phyloP scores from a whole-genome alignment of 2,888 invertebrate species.

The Steinernema carpocapsae region DNA sequence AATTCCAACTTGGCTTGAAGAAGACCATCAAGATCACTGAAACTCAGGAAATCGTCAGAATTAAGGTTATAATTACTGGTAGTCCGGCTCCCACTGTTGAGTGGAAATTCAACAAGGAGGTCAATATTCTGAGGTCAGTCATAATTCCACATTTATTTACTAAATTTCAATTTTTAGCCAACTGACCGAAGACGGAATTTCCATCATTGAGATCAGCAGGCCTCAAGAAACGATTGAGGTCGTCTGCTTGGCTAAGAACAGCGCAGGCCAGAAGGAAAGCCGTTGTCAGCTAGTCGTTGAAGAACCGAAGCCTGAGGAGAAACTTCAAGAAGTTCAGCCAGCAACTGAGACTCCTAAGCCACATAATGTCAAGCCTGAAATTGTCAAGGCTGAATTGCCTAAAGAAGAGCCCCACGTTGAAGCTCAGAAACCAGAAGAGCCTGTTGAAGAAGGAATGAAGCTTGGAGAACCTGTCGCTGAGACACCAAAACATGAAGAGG shows the following conservation, averaged over 20 bases:
- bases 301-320: conserved; percentile 8
- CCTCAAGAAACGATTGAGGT: neutral
- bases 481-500: conserved; percentile 36
- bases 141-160: neutral
- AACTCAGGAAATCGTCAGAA: conserved; percentile 39
- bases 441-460: conserved; percentile 28
- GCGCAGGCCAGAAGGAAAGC: conserved; percentile 8
- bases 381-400: conserved; percentile 35
- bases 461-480: conserved; percentile 6
- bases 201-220: conserved; percentile 28
- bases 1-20: neutral
- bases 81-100: conserved; percentile 67
- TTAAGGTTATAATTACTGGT: conserved; percentile 67
- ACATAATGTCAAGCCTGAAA: neutral
- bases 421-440: conserved; percentile 34
- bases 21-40: conserved; percentile 7
- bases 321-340: conserved; percentile 12
- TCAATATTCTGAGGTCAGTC: neutral
- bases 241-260: conserved; percentile 39
- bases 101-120: conserved; percentile 52
- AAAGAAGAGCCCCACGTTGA: conserved; percentile 19
- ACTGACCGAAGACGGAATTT: conserved; percentile 40
- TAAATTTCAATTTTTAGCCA: conserved; percentile 37
- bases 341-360: conserved; percentile 24
- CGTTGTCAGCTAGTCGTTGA: conserved; percentile 22